Conservation (phyloP, 2,888 invertebrate genomes). For the Herminia tarsipennalis region DNA sequence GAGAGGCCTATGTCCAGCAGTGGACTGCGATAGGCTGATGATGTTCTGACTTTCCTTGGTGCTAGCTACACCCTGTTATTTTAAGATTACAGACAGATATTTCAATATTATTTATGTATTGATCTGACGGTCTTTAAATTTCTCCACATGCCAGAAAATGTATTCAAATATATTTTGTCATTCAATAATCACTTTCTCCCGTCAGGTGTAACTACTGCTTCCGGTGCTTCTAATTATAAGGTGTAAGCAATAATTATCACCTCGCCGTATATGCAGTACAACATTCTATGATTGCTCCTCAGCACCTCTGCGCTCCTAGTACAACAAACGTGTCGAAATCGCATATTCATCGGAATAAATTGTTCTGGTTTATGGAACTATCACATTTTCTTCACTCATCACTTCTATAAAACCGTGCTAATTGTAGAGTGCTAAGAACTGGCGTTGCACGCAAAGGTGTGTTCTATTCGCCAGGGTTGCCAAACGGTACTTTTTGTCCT, state of each 20-base stretch:
- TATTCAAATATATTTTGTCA: neutral
- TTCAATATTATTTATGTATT: too few species aligned
- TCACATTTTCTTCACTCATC: slow-evolving; percentile 17
- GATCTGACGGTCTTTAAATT: too few species aligned
- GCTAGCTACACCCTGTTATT: too few species aligned
- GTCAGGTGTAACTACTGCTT: neutral
- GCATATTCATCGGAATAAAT: slow-evolving; percentile 16
- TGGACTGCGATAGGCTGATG: too few species aligned
- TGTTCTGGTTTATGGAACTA: slow-evolving; percentile 16
- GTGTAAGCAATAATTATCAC: neutral
- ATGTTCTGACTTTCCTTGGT: too few species aligned
- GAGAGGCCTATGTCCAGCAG: too few species aligned
- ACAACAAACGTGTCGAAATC: slow-evolving; percentile 14
- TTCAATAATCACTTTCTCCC: neutral
- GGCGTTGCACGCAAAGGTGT: slow-evolving; percentile 16
- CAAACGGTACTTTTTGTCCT: too few species aligned
- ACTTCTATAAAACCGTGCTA: slow-evolving; percentile 14
- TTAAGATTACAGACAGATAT: too few species aligned
- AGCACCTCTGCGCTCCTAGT: slow-evolving; percentile 3
- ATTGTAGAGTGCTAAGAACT: slow-evolving; percentile 18
- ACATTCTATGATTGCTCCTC: neutral
- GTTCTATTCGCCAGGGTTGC: slow-evolving; percentile 13
- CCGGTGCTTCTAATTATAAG: neutral
- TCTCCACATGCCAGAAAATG: neutral
- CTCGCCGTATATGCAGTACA: neutral